Percentiles rank a stretch among this genome's conserved stretches.
Evolutionary conservation across 2,113 vertebrate genomes (phyloP).

Genomic region (Parotia lawesii): DNA sequence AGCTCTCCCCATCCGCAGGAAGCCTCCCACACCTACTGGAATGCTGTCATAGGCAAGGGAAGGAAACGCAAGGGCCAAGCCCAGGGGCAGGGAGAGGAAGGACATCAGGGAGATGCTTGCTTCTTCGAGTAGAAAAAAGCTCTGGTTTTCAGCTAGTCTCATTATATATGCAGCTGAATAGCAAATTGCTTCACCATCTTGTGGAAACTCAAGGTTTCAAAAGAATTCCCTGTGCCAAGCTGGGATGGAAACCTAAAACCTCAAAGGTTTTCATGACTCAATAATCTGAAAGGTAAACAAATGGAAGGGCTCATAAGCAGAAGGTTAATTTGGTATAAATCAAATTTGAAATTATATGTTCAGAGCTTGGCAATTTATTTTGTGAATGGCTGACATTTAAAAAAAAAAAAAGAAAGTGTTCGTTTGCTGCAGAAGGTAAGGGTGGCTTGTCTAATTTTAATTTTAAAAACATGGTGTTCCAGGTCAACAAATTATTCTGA

Average conservation of each 20-base stretch:
- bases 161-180: background rate
- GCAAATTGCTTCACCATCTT: background rate
- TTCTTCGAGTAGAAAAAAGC: background rate
- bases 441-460: background rate
- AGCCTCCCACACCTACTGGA: background rate
- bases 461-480: background rate
- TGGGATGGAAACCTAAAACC: constrained; percentile 24
- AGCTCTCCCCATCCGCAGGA: background rate
- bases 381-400: background rate
- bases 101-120: background rate
- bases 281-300: constrained; percentile 29
- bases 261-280: constrained; percentile 33
- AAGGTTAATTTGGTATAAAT: constrained; percentile 49
- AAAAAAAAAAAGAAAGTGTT: background rate
- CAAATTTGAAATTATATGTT: constrained; percentile 25
- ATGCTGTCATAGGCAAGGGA: background rate
- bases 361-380: constrained; percentile 27
- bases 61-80: background rate
- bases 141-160: background rate
- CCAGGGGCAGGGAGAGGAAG: background rate
- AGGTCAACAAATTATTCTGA: constrained; percentile 29
- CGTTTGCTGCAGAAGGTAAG: background rate
- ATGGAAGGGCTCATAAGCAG: constrained; percentile 6
- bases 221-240: constrained; percentile 2
- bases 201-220: constrained; percentile 21